Conservation (phyloP, 1,140 invertebrate species). For the Drosophila bipectinata region DNA sequence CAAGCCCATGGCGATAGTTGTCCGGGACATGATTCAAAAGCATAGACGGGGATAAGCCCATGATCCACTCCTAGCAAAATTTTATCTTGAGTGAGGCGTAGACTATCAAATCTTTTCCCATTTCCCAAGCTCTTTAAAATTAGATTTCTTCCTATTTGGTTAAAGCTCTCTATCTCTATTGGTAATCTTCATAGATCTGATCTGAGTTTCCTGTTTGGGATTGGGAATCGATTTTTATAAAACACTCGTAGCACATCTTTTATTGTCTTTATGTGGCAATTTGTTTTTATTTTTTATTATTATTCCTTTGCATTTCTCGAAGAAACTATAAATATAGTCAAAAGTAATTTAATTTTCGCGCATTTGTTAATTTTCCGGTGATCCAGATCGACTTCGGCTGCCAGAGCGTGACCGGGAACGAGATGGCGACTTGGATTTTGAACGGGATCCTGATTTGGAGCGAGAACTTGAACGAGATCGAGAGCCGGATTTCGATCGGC, state of each 20-base stretch:
- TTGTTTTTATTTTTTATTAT: slow-evolving; percentile 23
- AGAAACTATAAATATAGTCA: slow-evolving; percentile 46
- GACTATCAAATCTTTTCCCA: slow-evolving; percentile 2
- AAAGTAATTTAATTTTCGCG: slow-evolving; percentile 18
- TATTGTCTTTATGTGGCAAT: slow-evolving; percentile 22
- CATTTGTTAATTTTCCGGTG: slow-evolving; percentile 21
- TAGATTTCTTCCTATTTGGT: not conserved
- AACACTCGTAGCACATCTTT: slow-evolving; percentile 5
- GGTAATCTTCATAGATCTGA: not conserved
- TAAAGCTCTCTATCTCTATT: not conserved
- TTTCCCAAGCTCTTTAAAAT: not conserved
- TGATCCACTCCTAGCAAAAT: not conserved
- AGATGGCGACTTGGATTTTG: slow-evolving; percentile 65
- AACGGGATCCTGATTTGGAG: slow-evolving; percentile 67
- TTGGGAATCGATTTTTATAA: slow-evolving; percentile 3
- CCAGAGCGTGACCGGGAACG: slow-evolving; percentile 72
- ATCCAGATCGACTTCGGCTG: slow-evolving; percentile 25
- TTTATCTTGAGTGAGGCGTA: not conserved
- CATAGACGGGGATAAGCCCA: slow-evolving; percentile 36
- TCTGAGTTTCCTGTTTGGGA: not conserved
- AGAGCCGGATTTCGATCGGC: slow-evolving; percentile 78
- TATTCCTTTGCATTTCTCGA: slow-evolving; percentile 32
- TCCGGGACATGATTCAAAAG: slow-evolving; percentile 86
- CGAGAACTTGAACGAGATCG: slow-evolving; percentile 66
- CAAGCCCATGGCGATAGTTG: slow-evolving; percentile 86